phyloP scores from a whole-genome alignment of 2,797 vertebrate genomes.

The Cephalopachus bancanus region DNA sequence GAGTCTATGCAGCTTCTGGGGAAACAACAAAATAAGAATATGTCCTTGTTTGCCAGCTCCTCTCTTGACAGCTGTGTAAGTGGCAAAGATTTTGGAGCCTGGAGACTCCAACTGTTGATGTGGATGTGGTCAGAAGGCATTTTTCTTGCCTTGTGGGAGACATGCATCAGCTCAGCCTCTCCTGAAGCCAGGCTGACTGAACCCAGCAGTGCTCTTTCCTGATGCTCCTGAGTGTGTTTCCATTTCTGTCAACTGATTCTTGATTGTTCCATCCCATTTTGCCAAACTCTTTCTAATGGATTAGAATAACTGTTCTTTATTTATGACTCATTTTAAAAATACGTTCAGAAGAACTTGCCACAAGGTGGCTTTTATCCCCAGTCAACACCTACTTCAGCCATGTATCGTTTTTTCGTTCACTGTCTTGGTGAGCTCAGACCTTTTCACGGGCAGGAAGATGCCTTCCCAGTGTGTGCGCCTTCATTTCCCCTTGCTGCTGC shows the following conservation, averaged over 20 bases:
- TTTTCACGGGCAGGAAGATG: not conserved
- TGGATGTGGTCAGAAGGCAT: not conserved
- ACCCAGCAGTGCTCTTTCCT: not conserved
- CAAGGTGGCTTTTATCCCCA: not conserved
- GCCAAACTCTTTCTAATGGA: not conserved
- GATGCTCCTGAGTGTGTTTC: not conserved
- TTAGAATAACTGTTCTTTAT: not conserved
- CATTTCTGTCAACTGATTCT: not conserved
- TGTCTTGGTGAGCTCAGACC: not conserved
- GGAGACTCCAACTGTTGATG: not conserved
- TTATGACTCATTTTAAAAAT: not conserved
- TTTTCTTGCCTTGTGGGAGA: not conserved
- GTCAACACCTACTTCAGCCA: not conserved
- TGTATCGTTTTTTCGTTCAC: not conserved
- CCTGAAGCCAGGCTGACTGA: not conserved
- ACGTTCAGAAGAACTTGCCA: not conserved
- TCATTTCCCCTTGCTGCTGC: not conserved
- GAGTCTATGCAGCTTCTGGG: not conserved
- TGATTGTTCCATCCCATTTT: not conserved
- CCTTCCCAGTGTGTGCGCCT: not conserved
- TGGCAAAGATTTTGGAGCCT: not conserved
- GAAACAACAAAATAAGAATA: not conserved
- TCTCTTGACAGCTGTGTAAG: not conserved
- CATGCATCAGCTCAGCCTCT: not conserved
- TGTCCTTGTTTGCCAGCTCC: not conserved